These are phyloP conservation scores for Cydia splendana DNA, from an alignment of 1,140 invertebrate genomes.

Conservation along the genomic window DNA sequence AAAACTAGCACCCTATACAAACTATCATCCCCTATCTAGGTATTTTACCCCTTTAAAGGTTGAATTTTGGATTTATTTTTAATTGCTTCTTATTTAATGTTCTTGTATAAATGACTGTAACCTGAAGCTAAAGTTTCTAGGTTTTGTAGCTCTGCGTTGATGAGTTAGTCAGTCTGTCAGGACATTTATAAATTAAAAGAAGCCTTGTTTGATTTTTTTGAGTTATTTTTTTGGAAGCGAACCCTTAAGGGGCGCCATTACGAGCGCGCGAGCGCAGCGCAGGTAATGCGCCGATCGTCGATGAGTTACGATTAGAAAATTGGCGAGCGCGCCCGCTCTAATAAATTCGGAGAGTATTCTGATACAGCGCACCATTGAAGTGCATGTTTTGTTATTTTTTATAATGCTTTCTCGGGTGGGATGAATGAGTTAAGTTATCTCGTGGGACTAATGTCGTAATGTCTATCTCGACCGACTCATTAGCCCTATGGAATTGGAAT, in stretches of 20 bases:
- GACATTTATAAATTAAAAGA: too few relatives aligned
- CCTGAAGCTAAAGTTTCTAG: too few relatives aligned
- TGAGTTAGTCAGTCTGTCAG: too few relatives aligned
- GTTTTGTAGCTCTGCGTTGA: too few relatives aligned
- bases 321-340: conserved; percentile 48
- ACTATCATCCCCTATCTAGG: too few relatives aligned
- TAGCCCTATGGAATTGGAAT: background rate
- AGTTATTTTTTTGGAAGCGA: background rate
- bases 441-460: background rate
- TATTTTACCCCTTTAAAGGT: too few relatives aligned
- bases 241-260: conserved; percentile 11
- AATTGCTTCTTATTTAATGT: too few relatives aligned
- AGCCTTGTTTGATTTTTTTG: too few relatives aligned
- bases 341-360: conserved; percentile 26
- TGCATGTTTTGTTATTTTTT: background rate
- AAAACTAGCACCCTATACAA: too few relatives aligned
- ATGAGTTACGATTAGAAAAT: conserved; percentile 73
- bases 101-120: too few relatives aligned
- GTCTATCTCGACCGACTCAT: background rate
- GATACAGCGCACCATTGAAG: background rate
- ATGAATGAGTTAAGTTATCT: background rate
- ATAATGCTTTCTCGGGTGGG: background rate
- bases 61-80: too few relatives aligned
- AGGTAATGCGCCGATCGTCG: conserved; percentile 55
- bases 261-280: conserved; percentile 32